Base-by-base conservation (phyloP, 1,140 invertebrate genomes). In the Bombus sylvicola region DNA sequence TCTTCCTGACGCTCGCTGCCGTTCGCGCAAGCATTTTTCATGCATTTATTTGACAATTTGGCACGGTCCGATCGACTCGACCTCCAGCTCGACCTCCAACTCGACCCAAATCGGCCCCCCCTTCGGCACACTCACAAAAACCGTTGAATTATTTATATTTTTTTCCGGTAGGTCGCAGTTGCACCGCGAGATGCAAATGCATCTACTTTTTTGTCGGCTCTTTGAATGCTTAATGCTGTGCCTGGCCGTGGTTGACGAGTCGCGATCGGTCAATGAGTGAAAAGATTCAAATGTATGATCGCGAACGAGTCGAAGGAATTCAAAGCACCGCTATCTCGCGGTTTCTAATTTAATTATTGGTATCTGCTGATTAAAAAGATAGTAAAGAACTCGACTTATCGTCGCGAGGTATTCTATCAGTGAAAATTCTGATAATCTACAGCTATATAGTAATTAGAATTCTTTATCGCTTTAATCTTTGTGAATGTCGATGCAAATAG, bases 131-230 rank as follows among this genome's bases (percentile, higher is more conserved):
- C n/a, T 53, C 86, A 90, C 90, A 94, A 94, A 94, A 94, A 94
- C 91, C 92, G 92, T 92, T 94, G 94, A 95, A 95, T 95, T 94
- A 95, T 95, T 95, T 94, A 95, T 93, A 91, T 94, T 94, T 94
- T 95, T 94, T 95, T 92, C 88, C 86, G 83, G 69, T 86, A 85
- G 87, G 77, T 87, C 91, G 88, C 92, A 92, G 92, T 94, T 92
- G 91, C 92, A 92, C 72, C 89, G 89, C 89, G 79, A 87, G 90
- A 95, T 94, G 93, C 91, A 94, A 94, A 95, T 95, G 92, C 91
- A 91, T 92, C 87, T 93, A 92, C 91, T 93, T 95, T 95, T 94
- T 94, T 93, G 92, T 87, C 83, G 81, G 88, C 84, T 90, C 92
- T 94, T 94, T 95, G 92, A 95, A 95, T 94, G 93, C 92, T 94